Evolutionary conservation across 2,113 vertebrate species (phyloP), one percentile per base, ranked within the genome.

Genomic region (Trochalopteron elliotii): DNA sequence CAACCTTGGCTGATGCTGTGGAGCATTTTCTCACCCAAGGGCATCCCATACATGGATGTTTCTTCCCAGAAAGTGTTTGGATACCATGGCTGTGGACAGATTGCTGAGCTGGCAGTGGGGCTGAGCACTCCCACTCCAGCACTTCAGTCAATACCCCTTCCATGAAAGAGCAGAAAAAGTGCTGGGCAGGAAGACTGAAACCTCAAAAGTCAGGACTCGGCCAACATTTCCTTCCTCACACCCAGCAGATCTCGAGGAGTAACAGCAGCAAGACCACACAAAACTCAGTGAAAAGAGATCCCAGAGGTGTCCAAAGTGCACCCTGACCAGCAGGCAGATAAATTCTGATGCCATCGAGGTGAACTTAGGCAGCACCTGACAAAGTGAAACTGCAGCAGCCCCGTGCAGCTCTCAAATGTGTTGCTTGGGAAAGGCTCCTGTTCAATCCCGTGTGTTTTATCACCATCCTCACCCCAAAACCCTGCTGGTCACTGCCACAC

Each of bases 401-500:
- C 19, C 3, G 15, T 11, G 2, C 22, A 11, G 60, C 57, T n/a
- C 39, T 75, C 7, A 0, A 25, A 4, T 0, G 17, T 4, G 2
- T 2, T 10, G 0, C 40, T 18, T 2, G 6, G 6, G 21, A 35
- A 39, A 24, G n/a, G 9, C 35, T 40, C 28, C 47, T 10, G 37
- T 2, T 31, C 10, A 9, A 3, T 1, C 37, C 87, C 2, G 0
- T 1, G 5, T 1, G 35, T 1, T 3, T 30, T 17, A 5, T 1
- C 15, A 10, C 2, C 60, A 7, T 23, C 10, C 42, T 6, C 69
- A 9, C 45, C 39, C 52, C 81, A 2, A 12, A 37, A 0, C 42
- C 65, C 85, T 31, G 4, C 55, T 21, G 69, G 39, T 11, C 77
- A 30, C 5, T 0, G 50, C 37, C 0, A 4, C 45, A 5, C 0